Conservation (phyloP, 2,113 vertebrate genomes). For the Boleophthalmus pectinirostris region DNA sequence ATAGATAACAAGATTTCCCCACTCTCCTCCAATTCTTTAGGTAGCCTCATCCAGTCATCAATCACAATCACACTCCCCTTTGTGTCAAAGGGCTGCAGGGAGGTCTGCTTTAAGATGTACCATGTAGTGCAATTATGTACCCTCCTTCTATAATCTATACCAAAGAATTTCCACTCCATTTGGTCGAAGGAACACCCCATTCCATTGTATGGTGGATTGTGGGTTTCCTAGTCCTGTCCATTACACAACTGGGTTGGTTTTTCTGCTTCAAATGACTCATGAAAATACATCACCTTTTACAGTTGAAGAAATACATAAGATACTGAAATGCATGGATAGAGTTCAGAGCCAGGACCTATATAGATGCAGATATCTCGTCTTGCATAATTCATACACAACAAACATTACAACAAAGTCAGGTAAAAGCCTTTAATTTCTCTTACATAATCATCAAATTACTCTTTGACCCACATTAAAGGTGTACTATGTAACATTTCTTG, state of each 20-base stretch:
- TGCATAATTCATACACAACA: background rate
- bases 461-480: no score
- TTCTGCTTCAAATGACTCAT: background rate
- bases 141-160: background rate
- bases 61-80: slow-evolving; percentile 13
- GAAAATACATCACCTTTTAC: background rate
- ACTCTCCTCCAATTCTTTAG: slow-evolving; percentile 8
- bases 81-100: slow-evolving; percentile 9
- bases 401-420: background rate
- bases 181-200: slow-evolving; percentile 8
- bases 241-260: background rate
- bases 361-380: background rate
- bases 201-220: background rate
- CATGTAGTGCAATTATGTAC: slow-evolving; percentile 30
- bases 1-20: slow-evolving; percentile 13
- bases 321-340: background rate
- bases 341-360: background rate
- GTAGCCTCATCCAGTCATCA: slow-evolving; percentile 20
- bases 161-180: slow-evolving; percentile 26
- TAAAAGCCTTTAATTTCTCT: background rate
- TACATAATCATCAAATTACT: no score
- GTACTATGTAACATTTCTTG: no score
- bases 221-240: background rate
- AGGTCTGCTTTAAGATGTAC: slow-evolving; percentile 10
- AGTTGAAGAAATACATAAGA: background rate